phyloP scores from a whole-genome alignment of 2,888 invertebrate genomes.

The Hedychridium roseum region DNA sequence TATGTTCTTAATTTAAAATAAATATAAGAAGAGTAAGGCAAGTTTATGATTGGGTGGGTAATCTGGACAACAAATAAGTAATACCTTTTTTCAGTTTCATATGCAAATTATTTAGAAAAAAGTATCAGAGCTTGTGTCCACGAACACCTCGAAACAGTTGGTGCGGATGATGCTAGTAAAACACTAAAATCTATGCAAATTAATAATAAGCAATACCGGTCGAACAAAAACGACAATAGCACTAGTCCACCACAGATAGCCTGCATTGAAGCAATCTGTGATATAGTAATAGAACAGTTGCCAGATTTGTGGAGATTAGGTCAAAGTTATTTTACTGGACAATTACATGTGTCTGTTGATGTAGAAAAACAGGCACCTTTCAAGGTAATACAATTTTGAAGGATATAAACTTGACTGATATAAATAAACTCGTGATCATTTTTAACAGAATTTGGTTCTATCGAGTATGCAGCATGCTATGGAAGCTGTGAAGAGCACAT shows the following conservation, averaged over 20 bases:
- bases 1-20: constrained; percentile 15
- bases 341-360: constrained; percentile 79
- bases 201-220: constrained; percentile 43
- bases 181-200: constrained; percentile 37
- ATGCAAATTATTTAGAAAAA: constrained; percentile 56
- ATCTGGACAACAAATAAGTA: not conserved
- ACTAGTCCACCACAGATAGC: constrained; percentile 73
- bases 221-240: constrained; percentile 55
- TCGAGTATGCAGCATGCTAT: constrained; percentile 65
- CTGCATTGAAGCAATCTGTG: constrained; percentile 83
- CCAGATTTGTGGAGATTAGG: constrained; percentile 97
- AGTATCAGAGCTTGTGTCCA: constrained; percentile 50
- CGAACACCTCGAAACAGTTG: constrained; percentile 51
- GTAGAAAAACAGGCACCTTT: constrained; percentile 78
- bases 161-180: constrained; percentile 44
- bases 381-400: constrained; percentile 68
- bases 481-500: constrained; percentile 63
- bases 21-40: not conserved
- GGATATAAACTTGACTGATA: not conserved
- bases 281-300: constrained; percentile 78
- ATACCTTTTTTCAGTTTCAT: constrained; percentile 46
- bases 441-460: constrained; percentile 53
- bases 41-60: too few species aligned
- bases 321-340: constrained; percentile 91
- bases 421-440: not conserved